Evolutionary conservation across 1,140 invertebrate species (phyloP), one percentile per base, ranked within the genome.

Genomic region (Anastatus disparis): DNA sequence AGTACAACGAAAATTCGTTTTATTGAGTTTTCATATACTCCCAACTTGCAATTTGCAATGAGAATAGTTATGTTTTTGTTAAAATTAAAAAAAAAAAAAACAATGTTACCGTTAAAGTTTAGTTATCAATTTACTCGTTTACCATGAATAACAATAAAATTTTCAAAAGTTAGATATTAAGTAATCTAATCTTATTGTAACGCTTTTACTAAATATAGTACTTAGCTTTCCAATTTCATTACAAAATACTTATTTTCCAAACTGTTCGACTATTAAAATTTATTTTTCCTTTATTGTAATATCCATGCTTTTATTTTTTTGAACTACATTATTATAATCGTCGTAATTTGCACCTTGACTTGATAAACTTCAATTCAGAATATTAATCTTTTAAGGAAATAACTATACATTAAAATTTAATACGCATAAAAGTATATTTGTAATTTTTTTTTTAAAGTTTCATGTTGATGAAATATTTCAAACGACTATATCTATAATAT

Each of bases 81-180:
- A n/a, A n/a, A n/a, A n/a, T n/a, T n/a, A n/a, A n/a, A n/a, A n/a
- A n/a, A n/a, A n/a, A n/a, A n/a, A n/a, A n/a, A n/a, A n/a, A n/a
- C n/a, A n/a, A n/a, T n/a, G n/a, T n/a, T n/a, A n/a, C 27, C 35
- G 35, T 27, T 64, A 31, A 40, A 64, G 20, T 52, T 63, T 22
- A 52, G 40, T 53, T 50, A 24, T 64, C 62, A 38, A 52, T 64
- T n/a, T 52, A 38, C 46, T 17, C 20, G 12, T 20, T 9, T 24
- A 7, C 10, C 13, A 6, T 15, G 20, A 46, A 48, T 48, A 62
- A 50, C 56, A 17, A 22, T 29, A 3, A 4, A 62, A 3, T 15
- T 22, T 3, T 52, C 48, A 31, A 0, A 22, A n/a, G 13, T 20
- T 22, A 20, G 26, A n/a, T 12, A 63, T 63, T 50, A 31, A 50